These are phyloP conservation scores for Eublepharis macularius DNA, from an alignment of 2,113 vertebrate species.

Conservation along the genomic window DNA sequence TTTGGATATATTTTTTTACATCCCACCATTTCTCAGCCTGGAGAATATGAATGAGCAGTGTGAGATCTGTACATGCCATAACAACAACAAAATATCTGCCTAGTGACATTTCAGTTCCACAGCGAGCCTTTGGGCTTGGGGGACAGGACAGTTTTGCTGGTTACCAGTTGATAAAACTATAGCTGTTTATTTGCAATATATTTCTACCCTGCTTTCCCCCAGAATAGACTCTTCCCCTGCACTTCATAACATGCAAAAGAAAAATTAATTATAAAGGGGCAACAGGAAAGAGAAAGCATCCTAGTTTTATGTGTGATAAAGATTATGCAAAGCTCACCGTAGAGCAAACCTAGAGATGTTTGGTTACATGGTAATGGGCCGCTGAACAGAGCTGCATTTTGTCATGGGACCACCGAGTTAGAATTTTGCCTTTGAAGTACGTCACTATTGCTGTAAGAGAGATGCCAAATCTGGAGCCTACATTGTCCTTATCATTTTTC, in stretches of 20 bases:
- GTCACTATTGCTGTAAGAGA: neutral
- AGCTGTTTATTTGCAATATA: too few species aligned
- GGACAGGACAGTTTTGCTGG: neutral
- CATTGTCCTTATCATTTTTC: too few species aligned
- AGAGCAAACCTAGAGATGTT: neutral
- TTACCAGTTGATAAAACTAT: neutral
- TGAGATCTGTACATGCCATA: neutral
- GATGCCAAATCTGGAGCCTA: too few species aligned
- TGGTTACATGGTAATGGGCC: neutral
- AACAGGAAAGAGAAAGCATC: too few species aligned
- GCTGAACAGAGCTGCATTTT: neutral
- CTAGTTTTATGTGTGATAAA: too few species aligned
- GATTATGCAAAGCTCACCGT: too few species aligned
- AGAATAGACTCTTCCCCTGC: neutral
- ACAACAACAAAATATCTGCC: neutral
- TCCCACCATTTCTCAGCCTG: neutral
- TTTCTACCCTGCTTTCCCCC: neutral
- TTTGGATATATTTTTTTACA: neutral
- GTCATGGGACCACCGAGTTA: too few species aligned
- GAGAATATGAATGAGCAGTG: neutral
- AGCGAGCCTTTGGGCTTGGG: neutral
- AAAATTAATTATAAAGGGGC: neutral
- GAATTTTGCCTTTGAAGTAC: neutral
- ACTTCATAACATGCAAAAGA: neutral
- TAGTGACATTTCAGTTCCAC: neutral